Base-by-base conservation (phyloP, 2,888 invertebrate genomes). In the Sacculina carcini region DNA sequence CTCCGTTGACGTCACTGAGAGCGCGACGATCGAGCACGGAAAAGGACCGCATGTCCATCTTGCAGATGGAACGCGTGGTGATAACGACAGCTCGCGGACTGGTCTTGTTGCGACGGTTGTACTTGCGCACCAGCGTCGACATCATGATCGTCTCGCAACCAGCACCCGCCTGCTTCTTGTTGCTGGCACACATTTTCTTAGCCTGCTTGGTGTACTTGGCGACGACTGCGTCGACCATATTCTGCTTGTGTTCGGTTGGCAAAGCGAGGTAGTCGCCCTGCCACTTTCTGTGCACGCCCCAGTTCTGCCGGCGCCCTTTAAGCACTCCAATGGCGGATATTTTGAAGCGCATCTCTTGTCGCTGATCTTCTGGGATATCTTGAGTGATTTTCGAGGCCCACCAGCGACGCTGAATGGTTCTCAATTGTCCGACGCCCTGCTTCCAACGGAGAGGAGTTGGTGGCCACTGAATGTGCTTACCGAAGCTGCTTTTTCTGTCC, bases 401-500 rank as follows among this genome's bases (percentile, higher is more conserved):
- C 92, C 92, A 94, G 58, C 79, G 71, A n/a, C 77, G 71, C 61
- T 73, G 79, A 14, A 79, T 73, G 48, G 68, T 67, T 51, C 70
- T 72, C 54, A 81, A 67, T 21, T 73, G 64, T 2, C 73, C 67
- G n/a, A 78, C 73, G 2, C 75, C 75, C n/a, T n/a, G n/a, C n/a
- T n/a, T n/a, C n/a, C n/a, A n/a, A n/a, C n/a, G n/a, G n/a, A n/a
- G 71, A 6, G 86, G 78, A 7, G 82, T 77, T 1, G 68, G 64
- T 0, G 92, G 90, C 94, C 94, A 94, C 34, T 69, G 68, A 47
- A 84, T n/a, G n/a, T n/a, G n/a, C n/a, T n/a, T n/a, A n/a, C n/a
- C n/a, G n/a, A n/a, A n/a, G n/a, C n/a, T n/a, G n/a, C n/a, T n/a
- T n/a, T n/a, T n/a, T n/a, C n/a, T n/a, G 51, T 74, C 71, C 67